Base-by-base conservation (phyloP, 2,888 invertebrate species). In the Falcaria lacertinaria region DNA sequence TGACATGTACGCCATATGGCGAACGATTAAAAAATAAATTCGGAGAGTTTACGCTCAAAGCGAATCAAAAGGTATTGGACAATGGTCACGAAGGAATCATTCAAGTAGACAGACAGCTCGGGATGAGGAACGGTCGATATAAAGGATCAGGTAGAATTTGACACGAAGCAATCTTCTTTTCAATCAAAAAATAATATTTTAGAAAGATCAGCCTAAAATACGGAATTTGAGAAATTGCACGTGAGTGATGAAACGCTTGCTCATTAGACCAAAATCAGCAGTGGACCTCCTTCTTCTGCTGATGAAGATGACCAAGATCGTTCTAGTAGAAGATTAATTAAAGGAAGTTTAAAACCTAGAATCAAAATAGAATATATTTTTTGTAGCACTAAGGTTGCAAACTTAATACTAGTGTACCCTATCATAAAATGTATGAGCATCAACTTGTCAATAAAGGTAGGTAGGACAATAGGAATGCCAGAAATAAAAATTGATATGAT, bases 11-110 rank as follows among this genome's bases (percentile, higher is more conserved):
- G 55, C 64, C 65, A 52, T 75, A 79, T 75, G 62, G 69, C 48
- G 57, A 59, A 51, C 52, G 56, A 65, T 63, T 72, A 73, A 75
- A 75, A 72, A 69, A 71, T 54, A 63, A 64, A 69, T 69, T 66
- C 69, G 54, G 60, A 54, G 64, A 65, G 60, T 66, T 69, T 63
- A 65, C 65, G 64, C 58, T 57, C 57, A 67, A 63, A 65, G 66
- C 70, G 80, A 80, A 88, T 88, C 88, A 84, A 88, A 88, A 77
- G 84, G 65, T 47, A 63, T 86, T 81, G 89, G 89, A 89, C 88
- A 89, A 89, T 87, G 88, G 88, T 89, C 88, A 87, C 72, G 80
- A 69, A 70, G 62, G 63, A 69, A 75, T 75, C 74, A 64, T 68
- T 76, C 74, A 69, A 64, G 63, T 60, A 52, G 66, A 66, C 64